Evolutionary conservation across 2,113 vertebrate species (phyloP).

Genomic region (Proteles cristata): DNA sequence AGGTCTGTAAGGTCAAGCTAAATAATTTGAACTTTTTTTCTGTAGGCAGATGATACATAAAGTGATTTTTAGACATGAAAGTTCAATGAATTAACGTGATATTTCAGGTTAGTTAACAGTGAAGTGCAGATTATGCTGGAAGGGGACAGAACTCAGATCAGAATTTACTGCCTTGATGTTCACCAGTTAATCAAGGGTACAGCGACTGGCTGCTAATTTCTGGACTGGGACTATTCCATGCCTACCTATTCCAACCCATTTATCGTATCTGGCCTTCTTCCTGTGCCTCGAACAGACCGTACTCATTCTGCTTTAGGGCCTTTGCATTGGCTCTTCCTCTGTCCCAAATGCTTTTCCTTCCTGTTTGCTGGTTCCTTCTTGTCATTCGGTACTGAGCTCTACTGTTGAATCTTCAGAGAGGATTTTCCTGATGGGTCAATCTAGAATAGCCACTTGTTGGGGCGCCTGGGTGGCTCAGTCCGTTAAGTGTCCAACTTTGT

Average conservation of each 20-base stretch:
- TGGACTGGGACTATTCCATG: not conserved
- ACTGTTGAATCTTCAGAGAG: not conserved
- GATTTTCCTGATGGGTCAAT: not conserved
- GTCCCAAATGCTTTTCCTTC: not conserved
- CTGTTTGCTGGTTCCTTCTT: not conserved
- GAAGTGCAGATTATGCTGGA: not conserved
- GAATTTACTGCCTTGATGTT: not conserved
- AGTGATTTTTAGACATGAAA: slow-evolving; percentile 15
- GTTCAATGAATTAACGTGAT: not conserved
- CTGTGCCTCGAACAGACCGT: not conserved
- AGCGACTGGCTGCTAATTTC: not conserved
- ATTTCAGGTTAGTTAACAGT: slow-evolving; percentile 16
- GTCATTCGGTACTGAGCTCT: not conserved
- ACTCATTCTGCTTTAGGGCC: not conserved
- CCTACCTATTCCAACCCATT: not conserved
- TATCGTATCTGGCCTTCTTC: not conserved
- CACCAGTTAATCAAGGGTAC: not conserved
- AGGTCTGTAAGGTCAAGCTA: not conserved
- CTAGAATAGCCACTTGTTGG: not conserved
- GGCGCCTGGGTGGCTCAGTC: too few relatives aligned
- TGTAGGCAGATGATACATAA: not conserved
- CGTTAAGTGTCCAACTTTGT: too few relatives aligned
- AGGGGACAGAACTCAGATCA: not conserved
- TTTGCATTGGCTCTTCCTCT: not conserved
- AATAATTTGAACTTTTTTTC: not conserved